phyloP scores from a whole-genome alignment of 2,113 vertebrate genomes.

The Neogobius melanostomus region DNA sequence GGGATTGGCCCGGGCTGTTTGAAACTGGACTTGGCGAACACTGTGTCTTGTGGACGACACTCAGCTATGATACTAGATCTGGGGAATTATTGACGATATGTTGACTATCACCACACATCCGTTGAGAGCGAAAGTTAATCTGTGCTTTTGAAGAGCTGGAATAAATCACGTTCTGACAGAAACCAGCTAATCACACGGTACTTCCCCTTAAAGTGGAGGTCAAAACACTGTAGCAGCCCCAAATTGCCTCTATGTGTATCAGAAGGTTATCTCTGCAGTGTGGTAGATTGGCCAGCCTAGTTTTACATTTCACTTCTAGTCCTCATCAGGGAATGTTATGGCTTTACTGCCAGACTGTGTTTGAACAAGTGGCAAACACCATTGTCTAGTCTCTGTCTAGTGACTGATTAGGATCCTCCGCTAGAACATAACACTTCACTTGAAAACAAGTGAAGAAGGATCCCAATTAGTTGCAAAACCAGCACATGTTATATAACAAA shows the following conservation, averaged over 20 bases:
- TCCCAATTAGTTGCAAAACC: too few species aligned
- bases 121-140: neutral
- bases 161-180: slow-evolving; percentile 12
- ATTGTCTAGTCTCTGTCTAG: slow-evolving; percentile 57
- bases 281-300: slow-evolving; percentile 48
- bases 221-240: slow-evolving; percentile 37
- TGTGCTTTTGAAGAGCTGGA: slow-evolving; percentile 1
- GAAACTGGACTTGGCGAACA: neutral
- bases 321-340: slow-evolving; percentile 58
- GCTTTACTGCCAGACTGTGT: slow-evolving; percentile 62
- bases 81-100: neutral
- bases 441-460: too few species aligned
- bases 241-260: slow-evolving; percentile 52
- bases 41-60: slow-evolving; percentile 7
- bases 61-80: neutral
- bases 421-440: slow-evolving; percentile 16
- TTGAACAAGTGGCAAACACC: slow-evolving; percentile 66
- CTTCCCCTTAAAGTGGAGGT: slow-evolving; percentile 30
- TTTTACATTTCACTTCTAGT: slow-evolving; percentile 50
- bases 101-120: neutral
- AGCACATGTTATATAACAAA: too few species aligned
- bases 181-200: slow-evolving; percentile 22
- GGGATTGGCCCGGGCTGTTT: neutral
- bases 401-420: slow-evolving; percentile 47
- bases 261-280: slow-evolving; percentile 43